Conservation (phyloP, 1,140 invertebrate genomes). For the Callitettix versicolor region DNA sequence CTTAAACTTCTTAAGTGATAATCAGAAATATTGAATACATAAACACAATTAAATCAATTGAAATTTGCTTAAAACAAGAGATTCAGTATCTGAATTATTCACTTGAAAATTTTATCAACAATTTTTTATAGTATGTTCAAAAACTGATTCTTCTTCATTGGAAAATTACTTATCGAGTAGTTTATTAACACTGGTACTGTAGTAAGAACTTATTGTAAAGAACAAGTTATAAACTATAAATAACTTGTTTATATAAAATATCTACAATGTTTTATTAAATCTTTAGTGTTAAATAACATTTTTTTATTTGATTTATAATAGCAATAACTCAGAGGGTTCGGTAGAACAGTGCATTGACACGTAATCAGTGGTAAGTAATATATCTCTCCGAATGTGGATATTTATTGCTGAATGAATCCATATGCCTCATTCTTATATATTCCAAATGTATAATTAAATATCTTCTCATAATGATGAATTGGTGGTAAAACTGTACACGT, state of each 20-base stretch:
- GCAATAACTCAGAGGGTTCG: not conserved
- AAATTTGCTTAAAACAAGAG: not conserved
- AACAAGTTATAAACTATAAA: not conserved
- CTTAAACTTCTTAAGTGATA: not conserved
- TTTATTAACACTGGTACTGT: not conserved
- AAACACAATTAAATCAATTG: not conserved
- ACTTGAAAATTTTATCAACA: not conserved
- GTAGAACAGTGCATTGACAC: no score
- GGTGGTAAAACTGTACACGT: no score
- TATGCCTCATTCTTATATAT: no score
- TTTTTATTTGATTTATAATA: not conserved
- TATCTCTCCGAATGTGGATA: no score
- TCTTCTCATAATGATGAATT: no score
- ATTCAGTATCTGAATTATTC: not conserved
- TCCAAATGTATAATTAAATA: no score
- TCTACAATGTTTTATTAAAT: not conserved
- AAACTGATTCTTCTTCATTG: not conserved
- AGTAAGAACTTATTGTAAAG: not conserved
- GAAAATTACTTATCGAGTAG: not conserved
- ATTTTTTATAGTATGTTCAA: not conserved
- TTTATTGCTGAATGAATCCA: no score
- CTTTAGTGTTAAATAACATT: not conserved
- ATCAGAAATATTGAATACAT: not conserved
- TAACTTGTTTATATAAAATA: not conserved
- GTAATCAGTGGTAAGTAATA: no score